Conservation (phyloP, 1,140 invertebrate genomes). For the Protaetia brevitarsis region DNA sequence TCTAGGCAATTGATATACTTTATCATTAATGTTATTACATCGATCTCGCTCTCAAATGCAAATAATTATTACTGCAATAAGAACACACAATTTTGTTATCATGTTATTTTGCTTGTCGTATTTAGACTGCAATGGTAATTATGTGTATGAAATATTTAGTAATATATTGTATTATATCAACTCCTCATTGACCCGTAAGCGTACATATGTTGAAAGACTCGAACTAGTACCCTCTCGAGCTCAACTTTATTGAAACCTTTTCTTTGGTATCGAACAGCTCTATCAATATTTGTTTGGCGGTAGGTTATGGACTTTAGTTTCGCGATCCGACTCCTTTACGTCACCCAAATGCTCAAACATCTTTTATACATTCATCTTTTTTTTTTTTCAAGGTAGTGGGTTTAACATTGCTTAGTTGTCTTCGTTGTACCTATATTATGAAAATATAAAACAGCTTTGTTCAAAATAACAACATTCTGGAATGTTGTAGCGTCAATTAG, state of each 20-base stretch:
- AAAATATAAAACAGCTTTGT: not conserved
- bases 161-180: conserved; percentile 12
- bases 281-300: not conserved
- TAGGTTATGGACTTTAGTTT: conserved; percentile 15
- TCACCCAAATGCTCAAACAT: no score
- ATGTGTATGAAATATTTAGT: conserved; percentile 4
- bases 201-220: not conserved
- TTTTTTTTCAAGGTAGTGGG: no score
- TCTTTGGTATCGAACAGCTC: not conserved
- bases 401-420: no score
- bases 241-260: not conserved
- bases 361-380: no score
- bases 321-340: not conserved
- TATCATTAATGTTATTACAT: no score
- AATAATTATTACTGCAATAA: not conserved
- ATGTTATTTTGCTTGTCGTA: not conserved
- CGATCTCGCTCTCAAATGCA: no score
- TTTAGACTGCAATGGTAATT: not conserved
- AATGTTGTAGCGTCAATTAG: not conserved
- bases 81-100: not conserved
- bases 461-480: not conserved
- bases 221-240: not conserved
- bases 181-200: not conserved
- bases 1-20: no score
- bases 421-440: no score